Percentiles rank a stretch among this genome's conserved stretches.
These are phyloP conservation scores for Gopherus flavomarginatus DNA, from an alignment of 2,113 vertebrate species.

Conservation along the genomic window DNA sequence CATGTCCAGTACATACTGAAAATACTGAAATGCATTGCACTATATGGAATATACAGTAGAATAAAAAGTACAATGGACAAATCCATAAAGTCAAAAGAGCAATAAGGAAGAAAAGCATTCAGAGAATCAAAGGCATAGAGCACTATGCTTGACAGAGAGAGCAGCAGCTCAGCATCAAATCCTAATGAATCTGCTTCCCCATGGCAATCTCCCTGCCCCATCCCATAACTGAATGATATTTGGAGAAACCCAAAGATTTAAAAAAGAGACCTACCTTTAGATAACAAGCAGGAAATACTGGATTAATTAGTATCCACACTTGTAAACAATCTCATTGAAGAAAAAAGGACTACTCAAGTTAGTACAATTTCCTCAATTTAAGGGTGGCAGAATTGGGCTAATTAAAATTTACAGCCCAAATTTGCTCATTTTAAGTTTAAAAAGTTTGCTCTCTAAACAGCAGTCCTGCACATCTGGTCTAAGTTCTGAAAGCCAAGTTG, in stretches of 20 bases:
- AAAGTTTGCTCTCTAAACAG: background rate
- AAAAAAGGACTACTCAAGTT: background rate
- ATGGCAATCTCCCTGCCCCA: background rate
- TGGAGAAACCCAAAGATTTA: background rate
- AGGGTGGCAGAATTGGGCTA: background rate
- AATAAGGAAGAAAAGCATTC: slow-evolving; percentile 33
- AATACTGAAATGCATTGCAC: background rate
- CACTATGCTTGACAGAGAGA: slow-evolving; percentile 37
- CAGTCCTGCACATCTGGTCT: background rate
- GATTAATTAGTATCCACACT: background rate
- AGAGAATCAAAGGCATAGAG: slow-evolving; percentile 46
- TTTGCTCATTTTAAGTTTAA: background rate
- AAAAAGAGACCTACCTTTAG: background rate
- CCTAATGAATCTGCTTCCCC: background rate
- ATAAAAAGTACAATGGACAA: background rate
- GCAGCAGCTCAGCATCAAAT: slow-evolving; percentile 25
- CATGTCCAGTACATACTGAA: background rate
- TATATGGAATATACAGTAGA: background rate
- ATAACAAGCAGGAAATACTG: background rate
- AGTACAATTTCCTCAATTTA: background rate
- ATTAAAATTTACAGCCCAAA: background rate
- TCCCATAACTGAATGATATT: background rate
- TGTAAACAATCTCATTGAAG: background rate
- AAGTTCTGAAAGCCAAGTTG: background rate
- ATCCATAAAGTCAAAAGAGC: slow-evolving; percentile 4